Percentiles rank a stretch among this genome's conserved stretches.
Evolutionary conservation across 2,888 invertebrate genomes (phyloP).

Genomic region (Trissolcus brochymenae): DNA sequence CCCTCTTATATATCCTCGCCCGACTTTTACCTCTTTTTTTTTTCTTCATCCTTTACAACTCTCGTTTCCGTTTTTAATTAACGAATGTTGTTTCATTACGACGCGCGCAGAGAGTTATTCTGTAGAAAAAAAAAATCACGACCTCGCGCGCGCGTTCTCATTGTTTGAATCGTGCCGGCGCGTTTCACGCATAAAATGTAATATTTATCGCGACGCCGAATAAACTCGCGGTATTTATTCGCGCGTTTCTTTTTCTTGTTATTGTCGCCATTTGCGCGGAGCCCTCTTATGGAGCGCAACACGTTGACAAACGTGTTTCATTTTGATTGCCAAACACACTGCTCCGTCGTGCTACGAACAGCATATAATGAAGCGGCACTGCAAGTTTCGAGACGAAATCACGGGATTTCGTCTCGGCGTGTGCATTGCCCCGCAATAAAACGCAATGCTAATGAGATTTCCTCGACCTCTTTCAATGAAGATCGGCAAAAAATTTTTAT

Average conservation of each 20-base stretch:
- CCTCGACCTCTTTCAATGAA: constrained; percentile 35
- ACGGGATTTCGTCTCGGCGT: constrained; percentile 38
- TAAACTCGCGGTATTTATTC: constrained; percentile 42
- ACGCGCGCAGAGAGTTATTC: constrained; percentile 20
- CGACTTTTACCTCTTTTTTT: constrained; percentile 1
- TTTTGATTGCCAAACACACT: constrained; percentile 55
- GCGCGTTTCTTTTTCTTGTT: constrained; percentile 50
- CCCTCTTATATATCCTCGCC: constrained; percentile 9
- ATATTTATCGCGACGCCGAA: constrained; percentile 45
- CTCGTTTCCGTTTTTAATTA: constrained; percentile 49
- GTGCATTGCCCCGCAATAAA: constrained; percentile 36
- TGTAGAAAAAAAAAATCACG: constrained; percentile 28
- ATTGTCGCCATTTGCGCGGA: constrained; percentile 30
- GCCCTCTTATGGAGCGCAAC: constrained; percentile 48
- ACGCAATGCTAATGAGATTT: constrained; percentile 56
- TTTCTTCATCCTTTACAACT: constrained; percentile 5
- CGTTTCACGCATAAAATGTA: constrained; percentile 46
- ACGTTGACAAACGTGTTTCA: constrained; percentile 57
- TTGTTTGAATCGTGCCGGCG: constrained; percentile 31
- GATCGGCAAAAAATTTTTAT: constrained; percentile 32
- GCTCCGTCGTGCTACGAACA: constrained; percentile 29
- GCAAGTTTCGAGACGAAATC: constrained; percentile 40
- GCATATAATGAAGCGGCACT: constrained; percentile 54
- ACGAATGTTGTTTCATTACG: constrained; percentile 46
- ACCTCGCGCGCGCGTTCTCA: constrained; percentile 9